Evolutionary conservation across 2,797 vertebrate species (phyloP).

Genomic region (Chrysocyon brachyurus): DNA sequence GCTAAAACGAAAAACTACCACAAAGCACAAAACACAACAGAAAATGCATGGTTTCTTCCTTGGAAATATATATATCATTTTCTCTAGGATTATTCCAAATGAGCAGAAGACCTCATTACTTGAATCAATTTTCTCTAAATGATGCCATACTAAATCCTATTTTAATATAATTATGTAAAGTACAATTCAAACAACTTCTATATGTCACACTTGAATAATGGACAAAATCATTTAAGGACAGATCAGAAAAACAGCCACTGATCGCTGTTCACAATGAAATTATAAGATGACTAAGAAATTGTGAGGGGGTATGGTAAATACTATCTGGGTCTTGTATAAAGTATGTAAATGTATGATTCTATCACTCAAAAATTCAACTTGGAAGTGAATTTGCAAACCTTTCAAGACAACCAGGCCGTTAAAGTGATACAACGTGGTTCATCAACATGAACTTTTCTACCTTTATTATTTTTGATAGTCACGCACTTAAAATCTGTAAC

Average conservation of each 20-base stretch:
- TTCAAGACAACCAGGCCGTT: background rate
- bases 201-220: background rate
- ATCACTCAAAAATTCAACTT: background rate
- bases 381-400: background rate
- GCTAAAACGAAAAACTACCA: background rate
- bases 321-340: background rate
- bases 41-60: background rate
- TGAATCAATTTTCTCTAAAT: background rate
- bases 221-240: background rate
- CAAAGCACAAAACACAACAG: background rate
- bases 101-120: background rate
- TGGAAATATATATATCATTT: background rate
- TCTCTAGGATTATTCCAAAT: background rate
- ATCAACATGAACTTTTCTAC: background rate
- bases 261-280: background rate
- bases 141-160: background rate
- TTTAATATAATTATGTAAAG: conserved; percentile 2
- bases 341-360: background rate
- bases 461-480: background rate
- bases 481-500: conserved; percentile 31
- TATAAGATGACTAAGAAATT: background rate
- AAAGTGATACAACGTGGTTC: background rate
- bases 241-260: background rate
- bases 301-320: background rate
- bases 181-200: background rate